Evolutionary conservation across 1,140 invertebrate genomes (phyloP), one percentile per base, ranked within the genome.

Genomic region (Phymastichus coffea): DNA sequence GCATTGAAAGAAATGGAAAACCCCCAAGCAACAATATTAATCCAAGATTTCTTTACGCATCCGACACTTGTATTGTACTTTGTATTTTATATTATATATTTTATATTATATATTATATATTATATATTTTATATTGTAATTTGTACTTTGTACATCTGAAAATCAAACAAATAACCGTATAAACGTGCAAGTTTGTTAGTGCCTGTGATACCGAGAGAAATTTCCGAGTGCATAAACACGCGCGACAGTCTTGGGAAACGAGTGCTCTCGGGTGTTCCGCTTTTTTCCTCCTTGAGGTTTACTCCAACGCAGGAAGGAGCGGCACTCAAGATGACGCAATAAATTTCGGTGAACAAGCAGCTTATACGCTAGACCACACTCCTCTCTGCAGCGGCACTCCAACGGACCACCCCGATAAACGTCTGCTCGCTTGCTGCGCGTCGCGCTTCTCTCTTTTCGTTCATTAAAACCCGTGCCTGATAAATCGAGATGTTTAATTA

Each of bases 301-400:
- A 4, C 30, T 47, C 30, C 19, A 57, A n/a, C n/a, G n/a, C n/a
- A n/a, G n/a, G n/a, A 35, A 49, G 46, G 1, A 40, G 15, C 44
- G 33, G 14, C 46, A 49, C 46, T 57, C 17, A 49, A 15, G 46
- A 15, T 41, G 26, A 23, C 19, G 46, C 26, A 57, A 57, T 57
- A 57, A 57, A 57, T 57, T 57, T 57, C 23, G n/a, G 7, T 33
- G 33, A 48, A 30, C 23, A 47, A 44, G 44, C 20, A 19, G 44
- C 35, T 17, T n/a, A n/a, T n/a, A n/a, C 37, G 3, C 25, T 37
- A 22, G 44, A 40, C 55, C 15, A 48, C 41, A 46, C 41, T 55
- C 37, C 35, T n/a, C n/a, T n/a, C n/a, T n/a, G n/a, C 14, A n/a
- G 46, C 4, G 38, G 12, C 30, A 56, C 41, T 46, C 28, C 7